These are phyloP conservation scores for Uropsilus gracilis DNA, from an alignment of 2,113 vertebrate species.

Conservation along the genomic window DNA sequence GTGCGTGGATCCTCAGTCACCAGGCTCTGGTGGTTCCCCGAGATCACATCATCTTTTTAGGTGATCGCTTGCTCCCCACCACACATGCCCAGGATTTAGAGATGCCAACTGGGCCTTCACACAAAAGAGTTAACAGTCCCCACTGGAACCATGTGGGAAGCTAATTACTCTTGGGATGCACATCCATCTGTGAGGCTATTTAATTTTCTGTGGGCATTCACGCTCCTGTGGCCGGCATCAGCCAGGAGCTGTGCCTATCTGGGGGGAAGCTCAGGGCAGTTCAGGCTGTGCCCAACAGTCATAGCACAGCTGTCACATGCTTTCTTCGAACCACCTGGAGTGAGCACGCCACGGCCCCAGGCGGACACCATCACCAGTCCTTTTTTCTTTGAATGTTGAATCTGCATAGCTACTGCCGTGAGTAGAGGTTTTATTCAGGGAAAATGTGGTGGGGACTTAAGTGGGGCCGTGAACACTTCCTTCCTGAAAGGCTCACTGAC, in stretches of 20 bases:
- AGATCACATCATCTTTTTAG: neutral
- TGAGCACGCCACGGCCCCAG: neutral
- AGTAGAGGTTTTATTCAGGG: conserved; percentile 61
- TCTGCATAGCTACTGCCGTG: neutral
- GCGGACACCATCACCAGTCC: neutral
- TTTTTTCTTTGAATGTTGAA: conserved; percentile 25
- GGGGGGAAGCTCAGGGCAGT: neutral
- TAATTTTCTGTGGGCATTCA: neutral
- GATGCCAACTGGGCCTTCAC: neutral
- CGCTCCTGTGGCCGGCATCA: neutral
- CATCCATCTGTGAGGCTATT: fast-evolving
- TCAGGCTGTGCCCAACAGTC: neutral
- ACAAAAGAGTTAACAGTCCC: neutral
- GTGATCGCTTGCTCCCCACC: neutral
- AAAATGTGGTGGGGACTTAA: neutral
- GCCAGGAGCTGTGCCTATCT: neutral
- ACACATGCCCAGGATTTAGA: neutral
- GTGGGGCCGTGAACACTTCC: conserved; percentile 45
- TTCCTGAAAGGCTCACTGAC: conserved; percentile 55
- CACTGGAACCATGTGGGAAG: neutral
- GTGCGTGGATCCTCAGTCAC: fast-evolving
- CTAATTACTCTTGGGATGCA: neutral
- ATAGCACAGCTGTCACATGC: neutral
- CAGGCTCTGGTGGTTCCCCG: neutral
- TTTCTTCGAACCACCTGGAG: neutral